phyloP scores from a whole-genome alignment of 2,797 vertebrate genomes.

The Cyclopterus lumpus region DNA sequence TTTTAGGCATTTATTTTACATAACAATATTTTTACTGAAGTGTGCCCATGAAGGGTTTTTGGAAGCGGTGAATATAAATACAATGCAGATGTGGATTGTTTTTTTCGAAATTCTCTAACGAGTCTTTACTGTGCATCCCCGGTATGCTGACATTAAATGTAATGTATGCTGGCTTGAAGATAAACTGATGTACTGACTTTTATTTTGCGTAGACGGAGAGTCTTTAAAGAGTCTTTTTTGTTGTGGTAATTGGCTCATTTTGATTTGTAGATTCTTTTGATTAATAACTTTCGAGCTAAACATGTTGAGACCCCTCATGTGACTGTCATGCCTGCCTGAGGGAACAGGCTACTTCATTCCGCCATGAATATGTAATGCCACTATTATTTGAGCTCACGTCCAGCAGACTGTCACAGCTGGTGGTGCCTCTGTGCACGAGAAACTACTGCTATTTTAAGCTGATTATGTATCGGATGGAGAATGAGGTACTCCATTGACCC shows the following conservation, averaged over 20 bases:
- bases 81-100: not conserved
- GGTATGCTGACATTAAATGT: too few species aligned
- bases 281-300: conserved; percentile 16
- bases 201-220: not conserved
- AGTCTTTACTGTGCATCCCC: not conserved
- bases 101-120: not conserved
- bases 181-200: not conserved
- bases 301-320: conserved; percentile 36
- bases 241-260: not conserved
- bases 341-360: conserved; percentile 30
- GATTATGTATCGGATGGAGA: not conserved
- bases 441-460: conserved; percentile 4
- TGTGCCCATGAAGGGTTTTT: not conserved
- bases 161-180: not conserved
- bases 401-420: not conserved
- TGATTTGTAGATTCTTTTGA: conserved; percentile 3
- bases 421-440: conserved; percentile 1
- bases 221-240: not conserved
- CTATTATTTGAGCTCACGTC: conserved; percentile 25
- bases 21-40: not conserved
- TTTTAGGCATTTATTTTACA: too few species aligned
- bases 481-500: conserved; percentile 9
- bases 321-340: conserved; percentile 43
- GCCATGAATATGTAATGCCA: conserved; percentile 36
- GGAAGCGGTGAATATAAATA: not conserved